Evolutionary conservation across 2,113 vertebrate species (phyloP).

Genomic region (Ptilorrhoa leucosticta): DNA sequence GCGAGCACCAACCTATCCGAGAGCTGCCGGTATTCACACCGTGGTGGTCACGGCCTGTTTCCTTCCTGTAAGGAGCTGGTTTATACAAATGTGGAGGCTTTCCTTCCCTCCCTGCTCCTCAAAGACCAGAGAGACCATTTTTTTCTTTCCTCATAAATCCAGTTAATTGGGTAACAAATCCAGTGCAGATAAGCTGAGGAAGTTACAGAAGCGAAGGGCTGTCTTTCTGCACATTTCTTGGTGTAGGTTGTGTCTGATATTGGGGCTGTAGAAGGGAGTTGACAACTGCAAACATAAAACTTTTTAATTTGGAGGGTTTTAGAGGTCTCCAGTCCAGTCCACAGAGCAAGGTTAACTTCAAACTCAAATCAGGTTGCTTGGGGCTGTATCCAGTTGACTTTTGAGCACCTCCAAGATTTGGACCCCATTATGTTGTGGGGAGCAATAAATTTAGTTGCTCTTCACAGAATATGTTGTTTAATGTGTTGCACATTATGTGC

Average conservation of each 20-base stretch:
- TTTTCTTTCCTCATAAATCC: not conserved
- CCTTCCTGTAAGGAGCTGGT: not conserved
- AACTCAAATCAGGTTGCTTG: not conserved
- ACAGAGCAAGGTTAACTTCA: not conserved
- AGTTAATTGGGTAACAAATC: not conserved
- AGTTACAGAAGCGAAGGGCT: not conserved
- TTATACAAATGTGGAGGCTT: not conserved
- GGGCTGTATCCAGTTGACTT: not conserved
- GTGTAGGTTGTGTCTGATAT: rapidly evolving
- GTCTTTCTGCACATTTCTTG: not conserved
- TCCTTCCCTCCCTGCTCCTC: not conserved
- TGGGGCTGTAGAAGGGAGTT: not conserved
- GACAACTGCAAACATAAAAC: not conserved
- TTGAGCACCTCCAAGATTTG: not conserved
- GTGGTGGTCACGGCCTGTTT: rapidly evolving
- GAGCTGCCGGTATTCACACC: not conserved
- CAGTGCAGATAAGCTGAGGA: not conserved
- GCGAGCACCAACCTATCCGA: not conserved
- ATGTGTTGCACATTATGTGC: rapidly evolving
- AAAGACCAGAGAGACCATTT: not conserved
- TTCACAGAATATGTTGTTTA: not conserved
- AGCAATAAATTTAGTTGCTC: not conserved
- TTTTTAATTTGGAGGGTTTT: not conserved
- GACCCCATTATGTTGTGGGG: not conserved
- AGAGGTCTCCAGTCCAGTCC: not conserved